Evolutionary conservation across 2,113 vertebrate species (phyloP).

Genomic region (Pyxicephalus adspersus): DNA sequence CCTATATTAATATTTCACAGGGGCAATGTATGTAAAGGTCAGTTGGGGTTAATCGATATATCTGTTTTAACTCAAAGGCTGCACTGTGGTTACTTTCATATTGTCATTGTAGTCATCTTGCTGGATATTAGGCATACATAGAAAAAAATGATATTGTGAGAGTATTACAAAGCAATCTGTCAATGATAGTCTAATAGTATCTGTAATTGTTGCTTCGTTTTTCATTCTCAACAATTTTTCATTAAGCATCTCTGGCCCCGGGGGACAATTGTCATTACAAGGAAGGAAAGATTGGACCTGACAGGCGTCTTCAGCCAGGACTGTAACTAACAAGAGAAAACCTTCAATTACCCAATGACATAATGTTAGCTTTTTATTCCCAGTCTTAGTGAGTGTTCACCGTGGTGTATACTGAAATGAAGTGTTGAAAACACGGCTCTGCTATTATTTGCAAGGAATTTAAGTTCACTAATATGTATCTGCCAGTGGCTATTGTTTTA

Average conservation of each 20-base stretch:
- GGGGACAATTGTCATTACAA: slow-evolving; percentile 57
- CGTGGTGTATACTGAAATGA: slow-evolving; percentile 2
- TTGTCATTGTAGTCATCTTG: neutral
- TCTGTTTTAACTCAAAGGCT: neutral
- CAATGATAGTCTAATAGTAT: slow-evolving; percentile 44
- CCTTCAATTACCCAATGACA: slow-evolving; percentile 56
- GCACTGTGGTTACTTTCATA: neutral
- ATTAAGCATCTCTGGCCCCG: slow-evolving; percentile 47
- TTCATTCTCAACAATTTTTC: slow-evolving; percentile 37
- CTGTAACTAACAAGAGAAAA: slow-evolving; percentile 48
- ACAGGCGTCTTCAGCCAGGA: slow-evolving; percentile 47
- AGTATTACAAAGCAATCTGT: slow-evolving; percentile 38
- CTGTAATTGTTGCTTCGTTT: slow-evolving; percentile 53
- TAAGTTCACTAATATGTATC: slow-evolving; percentile 18
- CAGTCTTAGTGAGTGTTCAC: slow-evolving; percentile 32
- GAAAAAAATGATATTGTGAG: neutral
- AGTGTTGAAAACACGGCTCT: slow-evolving; percentile 28
- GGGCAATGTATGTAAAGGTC: too few relatives aligned
- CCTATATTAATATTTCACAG: too few relatives aligned
- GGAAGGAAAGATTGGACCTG: slow-evolving; percentile 47
- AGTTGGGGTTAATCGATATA: too few relatives aligned
- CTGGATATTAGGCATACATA: neutral
- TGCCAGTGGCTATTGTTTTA: neutral
- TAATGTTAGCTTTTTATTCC: slow-evolving; percentile 52
- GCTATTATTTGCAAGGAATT: slow-evolving; percentile 41